These are phyloP conservation scores for Ceratina japonica DNA, from an alignment of 1,140 invertebrate species.

Conservation along the genomic window DNA sequence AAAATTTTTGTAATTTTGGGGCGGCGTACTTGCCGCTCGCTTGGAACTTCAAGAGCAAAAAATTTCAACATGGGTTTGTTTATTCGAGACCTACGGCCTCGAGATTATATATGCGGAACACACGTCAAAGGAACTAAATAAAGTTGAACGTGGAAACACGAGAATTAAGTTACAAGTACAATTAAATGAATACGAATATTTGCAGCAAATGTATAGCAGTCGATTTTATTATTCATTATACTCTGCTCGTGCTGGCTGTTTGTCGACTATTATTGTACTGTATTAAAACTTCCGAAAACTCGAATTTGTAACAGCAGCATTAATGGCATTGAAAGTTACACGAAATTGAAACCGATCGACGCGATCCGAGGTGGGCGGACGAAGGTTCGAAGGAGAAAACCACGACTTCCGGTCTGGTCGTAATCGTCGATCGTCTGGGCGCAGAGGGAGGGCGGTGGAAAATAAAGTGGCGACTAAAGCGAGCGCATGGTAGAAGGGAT, in stretches of 20 bases:
- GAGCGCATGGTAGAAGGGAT: not conserved
- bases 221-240: no score
- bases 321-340: not conserved
- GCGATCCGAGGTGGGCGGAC: not conserved
- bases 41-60: conserved; percentile 20
- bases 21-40: not conserved
- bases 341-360: not conserved
- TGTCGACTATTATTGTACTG: no score
- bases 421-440: conserved; percentile 41
- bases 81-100: not conserved
- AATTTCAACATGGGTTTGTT: conserved; percentile 27
- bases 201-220: no score
- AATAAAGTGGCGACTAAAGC: conserved; percentile 30
- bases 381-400: not conserved
- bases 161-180: no score
- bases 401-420: conserved; percentile 20
- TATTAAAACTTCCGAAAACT: no score
- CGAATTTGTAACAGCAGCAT: no score
- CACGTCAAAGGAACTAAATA: no score
- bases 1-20: conserved; percentile 43
- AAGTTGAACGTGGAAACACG: no score
- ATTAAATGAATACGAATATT: no score
- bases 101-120: no score
- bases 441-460: not conserved
- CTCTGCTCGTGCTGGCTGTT: no score